Conservation (phyloP, 1,140 invertebrate species). For the Drosophila virilis region DNA sequence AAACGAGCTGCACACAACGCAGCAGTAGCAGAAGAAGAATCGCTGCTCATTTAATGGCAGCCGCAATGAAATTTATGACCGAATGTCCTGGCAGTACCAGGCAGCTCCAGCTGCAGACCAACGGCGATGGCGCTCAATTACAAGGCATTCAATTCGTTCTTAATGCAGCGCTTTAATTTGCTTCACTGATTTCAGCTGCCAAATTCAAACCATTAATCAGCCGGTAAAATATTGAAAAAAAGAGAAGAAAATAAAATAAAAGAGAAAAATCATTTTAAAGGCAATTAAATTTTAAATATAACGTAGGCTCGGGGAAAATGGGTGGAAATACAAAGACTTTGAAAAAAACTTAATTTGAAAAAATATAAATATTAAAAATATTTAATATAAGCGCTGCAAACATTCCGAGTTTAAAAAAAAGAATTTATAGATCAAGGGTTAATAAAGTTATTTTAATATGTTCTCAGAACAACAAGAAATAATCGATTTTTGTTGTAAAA, state of each 20-base stretch:
- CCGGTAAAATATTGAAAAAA: neutral
- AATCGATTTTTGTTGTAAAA: too few relatives aligned
- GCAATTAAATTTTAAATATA: neutral
- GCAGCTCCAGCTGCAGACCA: neutral
- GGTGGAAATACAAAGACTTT: too few relatives aligned
- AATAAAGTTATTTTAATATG: too few relatives aligned
- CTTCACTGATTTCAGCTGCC: constrained; percentile 20
- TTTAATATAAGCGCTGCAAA: too few relatives aligned
- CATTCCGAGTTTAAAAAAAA: too few relatives aligned
- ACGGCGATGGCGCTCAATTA: constrained; percentile 30
- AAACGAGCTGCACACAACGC: constrained; percentile 1
- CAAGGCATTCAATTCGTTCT: constrained; percentile 28
- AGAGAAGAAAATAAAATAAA: neutral
- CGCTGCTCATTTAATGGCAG: constrained; percentile 59
- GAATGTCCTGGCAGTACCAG: constrained; percentile 13
- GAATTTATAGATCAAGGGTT: too few relatives aligned
- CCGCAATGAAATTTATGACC: constrained; percentile 63
- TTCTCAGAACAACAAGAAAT: too few relatives aligned
- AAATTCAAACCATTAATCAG: constrained; percentile 19
- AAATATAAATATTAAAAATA: neutral
- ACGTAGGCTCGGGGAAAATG: too few relatives aligned
- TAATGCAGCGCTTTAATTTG: constrained; percentile 28
- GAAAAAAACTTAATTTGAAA: too few relatives aligned
- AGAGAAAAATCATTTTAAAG: neutral
- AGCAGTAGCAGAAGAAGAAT: constrained; percentile 17